phyloP scores from a whole-genome alignment of 2,113 vertebrate species.

The Glaucomys volans region DNA sequence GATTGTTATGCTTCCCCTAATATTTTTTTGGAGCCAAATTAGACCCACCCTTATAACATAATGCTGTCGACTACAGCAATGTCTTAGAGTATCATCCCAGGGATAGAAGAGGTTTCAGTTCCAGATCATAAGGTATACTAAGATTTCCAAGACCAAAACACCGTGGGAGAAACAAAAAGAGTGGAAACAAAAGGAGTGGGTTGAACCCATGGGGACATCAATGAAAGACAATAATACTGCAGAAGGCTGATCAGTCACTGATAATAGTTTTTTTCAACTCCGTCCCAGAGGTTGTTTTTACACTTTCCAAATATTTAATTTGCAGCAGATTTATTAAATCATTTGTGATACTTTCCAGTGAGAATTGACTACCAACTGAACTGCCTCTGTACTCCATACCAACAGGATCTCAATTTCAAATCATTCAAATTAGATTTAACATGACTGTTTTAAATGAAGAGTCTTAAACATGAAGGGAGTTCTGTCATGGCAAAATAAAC shows the following conservation, averaged over 20 bases:
- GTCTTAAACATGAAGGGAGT: background rate
- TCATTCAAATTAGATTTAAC: conserved; percentile 58
- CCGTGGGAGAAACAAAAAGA: conserved; percentile 72
- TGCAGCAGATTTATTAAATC: conserved; percentile 64
- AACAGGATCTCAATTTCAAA: conserved; percentile 61
- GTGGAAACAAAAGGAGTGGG: conserved; percentile 41
- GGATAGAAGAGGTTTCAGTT: conserved; percentile 72
- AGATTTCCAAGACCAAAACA: conserved; percentile 76
- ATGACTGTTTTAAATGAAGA: background rate
- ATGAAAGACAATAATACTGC: conserved; percentile 83
- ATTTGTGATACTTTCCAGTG: conserved; percentile 69
- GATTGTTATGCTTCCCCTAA: background rate
- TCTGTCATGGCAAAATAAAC: conserved; percentile 1
- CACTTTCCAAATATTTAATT: conserved; percentile 77
- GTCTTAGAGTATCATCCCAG: conserved; percentile 54
- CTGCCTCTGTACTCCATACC: background rate
- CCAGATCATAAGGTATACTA: conserved; percentile 57
- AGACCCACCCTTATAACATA: conserved; percentile 28
- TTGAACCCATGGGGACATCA: conserved; percentile 75
- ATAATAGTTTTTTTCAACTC: conserved; percentile 73
- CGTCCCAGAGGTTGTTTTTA: conserved; percentile 67
- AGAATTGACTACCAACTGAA: conserved; percentile 50
- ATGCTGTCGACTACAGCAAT: background rate
- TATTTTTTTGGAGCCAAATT: conserved; percentile 68
- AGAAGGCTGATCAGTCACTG: conserved; percentile 74